Conservation (phyloP, 2,888 invertebrate genomes). For the Xestoiulus laeticollis region DNA sequence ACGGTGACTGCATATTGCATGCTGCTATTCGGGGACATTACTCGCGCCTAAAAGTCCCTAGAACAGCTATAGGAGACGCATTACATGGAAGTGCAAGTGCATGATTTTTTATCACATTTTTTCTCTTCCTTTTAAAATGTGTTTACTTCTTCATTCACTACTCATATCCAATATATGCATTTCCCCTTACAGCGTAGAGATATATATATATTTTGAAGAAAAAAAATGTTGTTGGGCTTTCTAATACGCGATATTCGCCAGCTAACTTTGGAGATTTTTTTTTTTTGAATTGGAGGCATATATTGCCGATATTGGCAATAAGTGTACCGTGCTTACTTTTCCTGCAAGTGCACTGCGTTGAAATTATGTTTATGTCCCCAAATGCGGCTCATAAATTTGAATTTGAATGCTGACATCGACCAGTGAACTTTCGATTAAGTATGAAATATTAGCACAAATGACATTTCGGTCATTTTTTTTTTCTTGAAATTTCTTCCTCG, state of each 20-base stretch:
- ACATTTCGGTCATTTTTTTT: background rate
- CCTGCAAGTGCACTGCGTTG: background rate
- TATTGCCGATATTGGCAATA: conserved; percentile 13
- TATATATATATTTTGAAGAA: background rate
- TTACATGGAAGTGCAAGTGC: conserved; percentile 40
- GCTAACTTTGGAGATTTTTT: background rate
- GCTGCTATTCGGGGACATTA: conserved; percentile 12
- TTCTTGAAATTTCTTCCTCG: background rate
- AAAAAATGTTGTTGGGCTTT: conserved; percentile 20
- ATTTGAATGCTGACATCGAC: background rate
- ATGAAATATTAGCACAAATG: background rate
- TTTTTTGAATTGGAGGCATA: background rate
- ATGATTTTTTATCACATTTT: conserved; percentile 36
- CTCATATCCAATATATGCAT: conserved; percentile 43
- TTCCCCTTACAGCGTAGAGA: conserved; percentile 30
- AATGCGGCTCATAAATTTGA: background rate
- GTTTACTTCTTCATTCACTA: conserved; percentile 40
- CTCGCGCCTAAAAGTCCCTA: conserved; percentile 7
- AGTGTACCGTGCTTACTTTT: background rate
- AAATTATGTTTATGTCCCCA: background rate
- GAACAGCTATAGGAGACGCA: conserved; percentile 5
- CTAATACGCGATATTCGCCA: conserved; percentile 28
- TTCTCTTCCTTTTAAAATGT: conserved; percentile 31
- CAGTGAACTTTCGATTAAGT: background rate
- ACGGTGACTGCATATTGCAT: conserved; percentile 17